Evolutionary conservation across 2,888 invertebrate genomes (phyloP).

Genomic region (Agrochola litura): DNA sequence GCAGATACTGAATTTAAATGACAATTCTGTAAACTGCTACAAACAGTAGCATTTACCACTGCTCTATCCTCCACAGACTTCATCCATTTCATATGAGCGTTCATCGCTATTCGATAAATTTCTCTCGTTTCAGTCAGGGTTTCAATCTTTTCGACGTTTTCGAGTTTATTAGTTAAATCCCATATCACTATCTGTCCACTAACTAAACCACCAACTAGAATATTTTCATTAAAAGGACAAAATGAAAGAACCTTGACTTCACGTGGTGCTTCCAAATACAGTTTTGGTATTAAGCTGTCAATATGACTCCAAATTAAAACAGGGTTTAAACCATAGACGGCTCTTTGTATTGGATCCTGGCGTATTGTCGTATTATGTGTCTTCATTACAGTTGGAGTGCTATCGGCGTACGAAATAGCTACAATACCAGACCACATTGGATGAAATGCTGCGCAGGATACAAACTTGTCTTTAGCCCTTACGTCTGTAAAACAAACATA

Average conservation of each 20-base stretch:
- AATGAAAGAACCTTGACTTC: slow-evolving; percentile 92
- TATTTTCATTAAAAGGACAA: slow-evolving; percentile 93
- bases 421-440: slow-evolving; percentile 93
- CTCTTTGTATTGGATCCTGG: slow-evolving; percentile 88
- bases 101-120: slow-evolving; percentile 91
- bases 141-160: slow-evolving; percentile 91
- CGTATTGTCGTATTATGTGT: slow-evolving; percentile 74
- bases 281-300: slow-evolving; percentile 92
- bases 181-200: slow-evolving; percentile 94
- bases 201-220: slow-evolving; percentile 93
- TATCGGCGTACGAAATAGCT: slow-evolving; percentile 92
- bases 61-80: slow-evolving; percentile 91
- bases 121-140: slow-evolving; percentile 91
- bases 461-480: slow-evolving; percentile 92
- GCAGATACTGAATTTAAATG: slow-evolving; percentile 91
- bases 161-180: slow-evolving; percentile 92
- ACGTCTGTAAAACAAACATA: slow-evolving; percentile 92
- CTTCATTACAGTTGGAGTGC: slow-evolving; percentile 87
- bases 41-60: slow-evolving; percentile 90
- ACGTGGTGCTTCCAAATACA: slow-evolving; percentile 92
- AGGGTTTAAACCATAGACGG: slow-evolving; percentile 91
- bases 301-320: slow-evolving; percentile 94
- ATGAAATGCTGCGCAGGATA: slow-evolving; percentile 93
- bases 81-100: slow-evolving; percentile 93
- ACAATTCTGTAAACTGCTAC: slow-evolving; percentile 91